Percentiles rank a stretch among this genome's conserved stretches.
phyloP scores from a whole-genome alignment of 2,797 vertebrate species.

The Nasua narica region DNA sequence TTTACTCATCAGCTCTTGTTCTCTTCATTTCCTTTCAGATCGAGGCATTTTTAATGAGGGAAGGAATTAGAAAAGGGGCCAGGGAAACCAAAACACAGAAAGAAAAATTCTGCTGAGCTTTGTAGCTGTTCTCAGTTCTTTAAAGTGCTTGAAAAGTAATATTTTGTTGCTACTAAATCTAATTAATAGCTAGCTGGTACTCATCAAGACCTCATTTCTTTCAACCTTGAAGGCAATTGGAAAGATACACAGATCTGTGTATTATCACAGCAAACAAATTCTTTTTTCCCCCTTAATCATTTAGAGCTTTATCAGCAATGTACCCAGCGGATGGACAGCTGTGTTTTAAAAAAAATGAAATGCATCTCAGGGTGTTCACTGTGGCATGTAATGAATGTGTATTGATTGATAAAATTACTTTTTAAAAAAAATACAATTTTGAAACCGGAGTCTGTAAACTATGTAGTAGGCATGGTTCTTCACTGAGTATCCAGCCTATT shows the following conservation, averaged over 20 bases:
- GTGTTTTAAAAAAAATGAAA: conserved; percentile 85
- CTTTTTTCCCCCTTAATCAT: conserved; percentile 85
- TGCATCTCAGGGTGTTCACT: conserved; percentile 46
- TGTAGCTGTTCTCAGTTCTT: conserved; percentile 47
- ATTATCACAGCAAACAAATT: conserved; percentile 80
- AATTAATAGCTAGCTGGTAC: conserved; percentile 79
- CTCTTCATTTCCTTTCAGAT: conserved; percentile 41
- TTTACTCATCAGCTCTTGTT: conserved; percentile 57
- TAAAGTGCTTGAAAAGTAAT: conserved; percentile 63
- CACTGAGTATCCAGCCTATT: neutral
- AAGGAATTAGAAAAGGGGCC: conserved; percentile 47
- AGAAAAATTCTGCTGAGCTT: conserved; percentile 41
- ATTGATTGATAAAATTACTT: conserved; percentile 64
- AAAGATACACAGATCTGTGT: conserved; percentile 83
- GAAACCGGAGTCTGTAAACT: conserved; percentile 6
- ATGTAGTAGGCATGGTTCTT: neutral
- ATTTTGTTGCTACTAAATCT: conserved; percentile 70
- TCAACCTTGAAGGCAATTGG: conserved; percentile 83
- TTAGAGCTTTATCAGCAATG: conserved; percentile 78
- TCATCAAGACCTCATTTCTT: conserved; percentile 78
- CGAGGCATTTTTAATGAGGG: conserved; percentile 63
- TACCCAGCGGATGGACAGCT: conserved; percentile 82
- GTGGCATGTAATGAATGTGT: conserved; percentile 51
- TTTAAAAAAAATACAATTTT: neutral
- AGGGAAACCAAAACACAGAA: neutral